These are phyloP conservation scores for Lydus trimaculatus DNA, from an alignment of 2,888 invertebrate species.

Conservation along the genomic window DNA sequence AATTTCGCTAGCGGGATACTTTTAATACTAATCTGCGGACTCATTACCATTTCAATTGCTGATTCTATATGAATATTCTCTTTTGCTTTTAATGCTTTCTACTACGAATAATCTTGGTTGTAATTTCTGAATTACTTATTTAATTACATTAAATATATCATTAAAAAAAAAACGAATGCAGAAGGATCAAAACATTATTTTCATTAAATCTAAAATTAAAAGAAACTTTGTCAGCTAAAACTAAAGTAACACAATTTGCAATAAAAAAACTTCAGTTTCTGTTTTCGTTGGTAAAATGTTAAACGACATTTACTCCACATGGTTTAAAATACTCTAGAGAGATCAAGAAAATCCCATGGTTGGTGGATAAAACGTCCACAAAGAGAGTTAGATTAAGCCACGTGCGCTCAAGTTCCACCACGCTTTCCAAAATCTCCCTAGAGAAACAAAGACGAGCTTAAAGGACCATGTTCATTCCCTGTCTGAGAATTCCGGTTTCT, in stretches of 20 bases:
- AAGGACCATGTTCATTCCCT: conserved; percentile 40
- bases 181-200: no score
- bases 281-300: neutral
- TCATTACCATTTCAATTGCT: conserved; percentile 43
- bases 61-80: conserved; percentile 2
- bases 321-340: conserved; percentile 33
- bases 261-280: neutral
- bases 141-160: conserved; percentile 4
- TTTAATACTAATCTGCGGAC: conserved; percentile 44
- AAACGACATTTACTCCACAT: conserved; percentile 2
- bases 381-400: conserved; percentile 35
- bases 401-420: conserved; percentile 37
- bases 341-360: conserved; percentile 32
- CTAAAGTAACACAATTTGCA: neutral
- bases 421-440: conserved; percentile 34
- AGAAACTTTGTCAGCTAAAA: no score
- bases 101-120: neutral
- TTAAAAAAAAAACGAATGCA: no score
- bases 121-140: neutral
- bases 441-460: conserved; percentile 37
- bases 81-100: neutral
- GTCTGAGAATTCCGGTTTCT: conserved; percentile 42
- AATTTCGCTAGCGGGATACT: conserved; percentile 40
- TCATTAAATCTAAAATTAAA: neutral
- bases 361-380: conserved; percentile 39